Base-by-base conservation (phyloP, 2,797 vertebrate species). In the Propithecus perrieri region DNA sequence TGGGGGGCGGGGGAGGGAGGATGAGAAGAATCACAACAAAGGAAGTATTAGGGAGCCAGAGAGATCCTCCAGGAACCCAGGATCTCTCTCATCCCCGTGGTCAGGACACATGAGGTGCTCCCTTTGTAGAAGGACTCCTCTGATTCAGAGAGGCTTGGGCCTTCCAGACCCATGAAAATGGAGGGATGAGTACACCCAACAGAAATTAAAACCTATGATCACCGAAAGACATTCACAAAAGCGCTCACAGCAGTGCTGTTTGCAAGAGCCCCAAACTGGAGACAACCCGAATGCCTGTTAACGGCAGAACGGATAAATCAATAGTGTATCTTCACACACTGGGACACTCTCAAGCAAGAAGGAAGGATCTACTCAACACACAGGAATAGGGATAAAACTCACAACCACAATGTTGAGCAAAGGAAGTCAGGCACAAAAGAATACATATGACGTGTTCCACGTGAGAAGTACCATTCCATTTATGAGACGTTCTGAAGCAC, bases 21-120 rank as follows among this genome's bases (percentile, higher is more conserved):
- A 84, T 63, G 55, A 72, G 84, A 30, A 95, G 17, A 76, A 59
- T 84, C 15, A 59, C 50, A 20, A 9, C 43, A 50, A 96, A 83
- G 57, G 12, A 1, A 30, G 50, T 5, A 24, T 24, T 2, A 76
- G 61, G 24, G 11, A 67, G 18, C 30, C 14, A 17, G 43, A 74
- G 48, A 50, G 24, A 61, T 76, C 26, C 26, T 81, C 41, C 38
- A 14, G 15, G 46, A 69, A 65, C 71, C 53, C 35, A 26, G n/a
- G 33, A 30, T 18, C 35, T 13, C n/a, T 33, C 41, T 22, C 30
- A 2, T 63, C 22, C 41, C 41, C 26, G 2, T 33, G 9, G 2
- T 22, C 81, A 90, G 76, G 81, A 75, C 3, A 0, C 35, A 30
- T 4, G 18, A 67, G 24, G 43, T 18, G 7, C 11, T 81, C 50